A percentile compares a stretch with the other conserved stretches of the same genome.
Evolutionary conservation across 2,888 invertebrate genomes (phyloP).

Genomic region (Hyposoter didymator): DNA sequence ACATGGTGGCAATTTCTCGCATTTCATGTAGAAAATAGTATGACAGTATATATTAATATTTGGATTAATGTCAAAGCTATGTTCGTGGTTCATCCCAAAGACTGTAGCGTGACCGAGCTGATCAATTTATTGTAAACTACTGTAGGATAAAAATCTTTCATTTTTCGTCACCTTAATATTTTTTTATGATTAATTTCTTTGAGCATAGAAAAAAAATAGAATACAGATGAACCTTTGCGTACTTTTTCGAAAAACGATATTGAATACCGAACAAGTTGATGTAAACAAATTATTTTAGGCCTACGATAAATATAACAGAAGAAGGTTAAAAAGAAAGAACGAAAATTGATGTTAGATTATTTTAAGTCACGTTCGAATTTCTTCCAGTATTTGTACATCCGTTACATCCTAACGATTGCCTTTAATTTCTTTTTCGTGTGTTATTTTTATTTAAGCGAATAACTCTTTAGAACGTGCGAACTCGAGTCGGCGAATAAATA

Average conservation of each 20-base stretch:
- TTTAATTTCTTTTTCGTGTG: slow-evolving; percentile 29
- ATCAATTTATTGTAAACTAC: slow-evolving; percentile 61
- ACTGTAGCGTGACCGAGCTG: slow-evolving; percentile 76
- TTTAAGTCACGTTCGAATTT: slow-evolving; percentile 35
- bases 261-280: slow-evolving; percentile 59
- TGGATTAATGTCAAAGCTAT: slow-evolving; percentile 61
- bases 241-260: slow-evolving; percentile 46
- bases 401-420: slow-evolving; percentile 46
- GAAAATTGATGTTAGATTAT: slow-evolving; percentile 48
- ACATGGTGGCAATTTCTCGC: slow-evolving; percentile 26
- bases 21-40: slow-evolving; percentile 40
- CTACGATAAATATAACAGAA: slow-evolving; percentile 23
- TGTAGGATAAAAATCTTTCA: slow-evolving; percentile 35
- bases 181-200: slow-evolving; percentile 36
- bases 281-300: slow-evolving; percentile 39
- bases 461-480: background rate
- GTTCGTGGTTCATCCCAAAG: slow-evolving; percentile 72
- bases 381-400: slow-evolving; percentile 61
- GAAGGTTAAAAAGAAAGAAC: slow-evolving; percentile 4
- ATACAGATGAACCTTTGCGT: background rate
- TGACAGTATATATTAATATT: slow-evolving; percentile 1
- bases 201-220: slow-evolving; percentile 22
- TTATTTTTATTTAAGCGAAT: slow-evolving; percentile 25
- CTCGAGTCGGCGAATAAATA: slow-evolving; percentile 10
- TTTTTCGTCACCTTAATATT: slow-evolving; percentile 49